Percentiles rank a stretch among this genome's conserved stretches.
Conservation (phyloP, 2,888 invertebrate genomes). For the Nemotelus nigrinus region DNA sequence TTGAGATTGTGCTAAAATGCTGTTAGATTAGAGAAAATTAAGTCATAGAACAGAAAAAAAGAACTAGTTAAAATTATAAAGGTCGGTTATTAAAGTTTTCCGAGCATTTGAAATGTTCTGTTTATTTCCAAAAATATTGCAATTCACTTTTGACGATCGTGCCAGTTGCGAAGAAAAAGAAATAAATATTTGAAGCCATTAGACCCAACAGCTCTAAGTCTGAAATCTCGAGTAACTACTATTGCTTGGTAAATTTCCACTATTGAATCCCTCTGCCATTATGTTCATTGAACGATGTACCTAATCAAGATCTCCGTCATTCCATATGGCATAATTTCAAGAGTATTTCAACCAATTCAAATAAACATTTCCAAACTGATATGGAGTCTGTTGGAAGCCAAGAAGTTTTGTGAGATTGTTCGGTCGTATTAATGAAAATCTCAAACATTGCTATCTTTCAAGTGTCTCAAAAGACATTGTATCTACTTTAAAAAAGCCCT, state of each 20-base stretch:
- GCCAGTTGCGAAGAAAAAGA: no score
- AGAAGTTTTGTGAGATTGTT: not conserved
- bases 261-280: conserved; percentile 1
- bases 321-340: conserved; percentile 28
- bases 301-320: not conserved
- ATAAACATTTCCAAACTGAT: not conserved
- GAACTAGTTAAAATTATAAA: no score
- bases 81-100: no score
- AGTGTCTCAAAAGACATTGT: conserved; percentile 34
- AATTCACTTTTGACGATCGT: no score
- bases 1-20: no score
- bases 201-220: no score
- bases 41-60: no score
- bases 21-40: no score
- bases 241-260: not conserved
- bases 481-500: conserved; percentile 32
- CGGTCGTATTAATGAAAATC: not conserved
- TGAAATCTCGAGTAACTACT: no score
- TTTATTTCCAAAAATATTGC: no score
- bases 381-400: not conserved
- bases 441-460: conserved; percentile 26
- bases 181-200: no score
- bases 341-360: conserved; percentile 16
- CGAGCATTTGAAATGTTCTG: no score
- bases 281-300: not conserved